Percentiles rank a stretch among this genome's conserved stretches.
These are phyloP conservation scores for Campoletis raptor DNA, from an alignment of 2,888 invertebrate species.

Conservation along the genomic window DNA sequence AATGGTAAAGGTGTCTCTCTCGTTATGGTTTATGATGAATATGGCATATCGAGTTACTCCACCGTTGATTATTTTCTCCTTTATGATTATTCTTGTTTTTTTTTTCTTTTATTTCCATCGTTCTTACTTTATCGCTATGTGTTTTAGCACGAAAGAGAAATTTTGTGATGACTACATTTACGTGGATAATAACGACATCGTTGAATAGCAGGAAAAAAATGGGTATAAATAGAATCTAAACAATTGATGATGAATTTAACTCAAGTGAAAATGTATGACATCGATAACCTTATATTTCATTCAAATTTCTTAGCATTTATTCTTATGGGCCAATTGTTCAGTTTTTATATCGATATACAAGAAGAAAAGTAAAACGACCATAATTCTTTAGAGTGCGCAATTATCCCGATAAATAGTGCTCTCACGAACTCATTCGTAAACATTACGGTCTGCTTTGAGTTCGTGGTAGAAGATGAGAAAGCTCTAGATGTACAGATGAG, in stretches of 20 bases:
- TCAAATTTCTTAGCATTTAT: not conserved
- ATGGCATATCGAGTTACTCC: conserved; percentile 53
- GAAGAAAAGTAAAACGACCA: not conserved
- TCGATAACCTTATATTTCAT: not conserved
- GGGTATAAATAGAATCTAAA: not conserved
- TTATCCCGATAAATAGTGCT: not conserved
- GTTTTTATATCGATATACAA: not conserved
- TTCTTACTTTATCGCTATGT: not conserved
- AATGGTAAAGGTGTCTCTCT: conserved; percentile 53
- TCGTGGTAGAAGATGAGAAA: no score
- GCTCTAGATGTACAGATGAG: not conserved
- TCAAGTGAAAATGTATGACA: not conserved
- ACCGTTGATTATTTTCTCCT: conserved; percentile 33
- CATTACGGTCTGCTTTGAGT: no score
- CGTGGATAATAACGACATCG: conserved; percentile 16
- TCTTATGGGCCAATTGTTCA: not conserved
- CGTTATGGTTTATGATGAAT: conserved; percentile 61
- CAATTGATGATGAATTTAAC: not conserved
- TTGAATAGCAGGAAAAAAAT: not conserved
- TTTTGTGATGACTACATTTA: not conserved
- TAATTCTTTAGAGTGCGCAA: not conserved
- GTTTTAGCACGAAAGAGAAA: conserved; percentile 3
- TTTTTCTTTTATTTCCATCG: conserved; percentile 24
- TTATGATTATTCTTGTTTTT: conserved; percentile 25
- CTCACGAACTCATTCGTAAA: no score